Evolutionary conservation across 2,797 vertebrate genomes (phyloP), one percentile per base, ranked within the genome.

Genomic region (Poeciliopsis presidionis): DNA sequence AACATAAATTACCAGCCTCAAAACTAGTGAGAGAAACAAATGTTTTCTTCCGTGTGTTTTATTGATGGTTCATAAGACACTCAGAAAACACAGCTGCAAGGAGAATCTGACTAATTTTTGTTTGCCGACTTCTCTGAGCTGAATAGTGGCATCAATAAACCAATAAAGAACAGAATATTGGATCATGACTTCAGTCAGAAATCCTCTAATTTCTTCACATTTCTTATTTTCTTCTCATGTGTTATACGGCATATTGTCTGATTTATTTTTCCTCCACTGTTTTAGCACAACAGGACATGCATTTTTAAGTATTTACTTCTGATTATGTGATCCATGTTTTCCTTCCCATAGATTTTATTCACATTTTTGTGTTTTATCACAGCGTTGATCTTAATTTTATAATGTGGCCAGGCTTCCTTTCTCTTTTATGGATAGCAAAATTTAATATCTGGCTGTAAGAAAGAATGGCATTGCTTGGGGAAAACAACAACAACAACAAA

Each of bases 141-240:
- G 71, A 39, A 78, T 86, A 65, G 61, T 43, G 61, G 67, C 73
- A 79, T 83, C 33, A 78, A 75, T 77, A 84, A 86, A 77, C 43
- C 77, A 83, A 46, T 82, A 53, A 57, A 78, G 28, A 85, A 81
- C 8, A 85, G 20, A 82, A 88, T 85, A 82, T 85, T 84, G 74
- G 78, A 84, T 78, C 47, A 51, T 28, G 12, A 7, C 69, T 84
- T 30, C 73, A 46, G 59, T 84, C 63, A 30, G 49, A 63, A 81
- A 87, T 78, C 53, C 63, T 49, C 33, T 84, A 67, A 80, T 71
- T 72, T 61, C 46, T 86, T 76, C 75, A 57, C 77, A 39, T 75
- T 75, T 81, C 51, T 74, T 25, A 71, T 71, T 43, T 71, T 73
- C 22, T 12, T 65, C 73, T 61, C 28, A 43, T 74, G 18, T 76